Percentiles rank a stretch among this genome's conserved stretches.
Conservation (phyloP, 2,888 invertebrate genomes). For the Trypoxylon attenuatum region DNA sequence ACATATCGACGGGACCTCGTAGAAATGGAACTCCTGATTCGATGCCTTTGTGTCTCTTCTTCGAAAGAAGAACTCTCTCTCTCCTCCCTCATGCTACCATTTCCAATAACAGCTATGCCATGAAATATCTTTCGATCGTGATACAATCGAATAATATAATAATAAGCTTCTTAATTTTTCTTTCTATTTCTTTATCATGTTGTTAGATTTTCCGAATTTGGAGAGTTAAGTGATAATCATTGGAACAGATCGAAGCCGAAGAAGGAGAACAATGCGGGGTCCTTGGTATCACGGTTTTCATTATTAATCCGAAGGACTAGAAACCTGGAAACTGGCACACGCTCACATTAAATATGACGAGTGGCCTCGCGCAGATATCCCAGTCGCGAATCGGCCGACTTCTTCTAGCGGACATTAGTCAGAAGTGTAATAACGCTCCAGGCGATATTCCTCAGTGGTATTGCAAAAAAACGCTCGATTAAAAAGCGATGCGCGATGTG, state of each 20-base stretch:
- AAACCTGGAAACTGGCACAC: constrained; percentile 49
- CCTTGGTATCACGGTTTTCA: constrained; percentile 48
- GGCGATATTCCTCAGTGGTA: constrained; percentile 27
- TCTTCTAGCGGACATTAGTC: constrained; percentile 38
- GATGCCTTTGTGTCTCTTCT: not conserved
- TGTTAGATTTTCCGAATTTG: no score
- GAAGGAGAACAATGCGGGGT: constrained; percentile 40
- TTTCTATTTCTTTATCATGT: no score
- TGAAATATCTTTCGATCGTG: no score
- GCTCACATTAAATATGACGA: constrained; percentile 55
- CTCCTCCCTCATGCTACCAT: no score
- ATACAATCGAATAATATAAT: no score
- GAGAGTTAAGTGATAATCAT: no score
- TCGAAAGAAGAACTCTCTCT: no score
- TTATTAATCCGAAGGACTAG: constrained; percentile 55
- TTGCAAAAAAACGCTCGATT: constrained; percentile 23
- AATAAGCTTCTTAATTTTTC: no score
- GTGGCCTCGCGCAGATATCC: constrained; percentile 38
- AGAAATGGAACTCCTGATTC: not conserved
- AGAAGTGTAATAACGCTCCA: constrained; percentile 29
- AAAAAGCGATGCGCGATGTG: constrained; percentile 8
- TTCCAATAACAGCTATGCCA: no score
- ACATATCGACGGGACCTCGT: constrained; percentile 19
- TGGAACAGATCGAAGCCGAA: not conserved
- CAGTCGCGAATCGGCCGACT: constrained; percentile 28